Evolutionary conservation across 1,140 invertebrate genomes (phyloP).

Genomic region (Zaprionus africanus): DNA sequence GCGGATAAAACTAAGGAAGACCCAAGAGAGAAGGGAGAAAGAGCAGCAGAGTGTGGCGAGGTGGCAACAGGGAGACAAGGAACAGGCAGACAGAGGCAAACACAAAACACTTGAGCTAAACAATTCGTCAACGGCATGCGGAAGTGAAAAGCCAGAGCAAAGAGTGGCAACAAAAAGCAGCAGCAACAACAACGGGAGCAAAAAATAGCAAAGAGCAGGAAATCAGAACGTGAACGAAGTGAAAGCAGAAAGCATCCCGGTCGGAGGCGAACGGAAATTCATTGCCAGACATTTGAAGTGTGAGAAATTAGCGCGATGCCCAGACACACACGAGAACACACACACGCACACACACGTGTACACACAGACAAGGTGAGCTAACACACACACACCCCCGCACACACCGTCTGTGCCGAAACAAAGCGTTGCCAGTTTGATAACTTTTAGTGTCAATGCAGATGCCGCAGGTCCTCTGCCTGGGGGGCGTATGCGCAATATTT

Average conservation of each 20-base stretch:
- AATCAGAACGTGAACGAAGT: slow-evolving; percentile 55
- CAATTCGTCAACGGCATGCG: slow-evolving; percentile 48
- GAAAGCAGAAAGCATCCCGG: slow-evolving; percentile 42
- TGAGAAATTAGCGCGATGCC: slow-evolving; percentile 71
- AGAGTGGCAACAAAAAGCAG: slow-evolving; percentile 27
- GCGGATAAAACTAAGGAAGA: slow-evolving; percentile 17
- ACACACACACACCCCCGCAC: slow-evolving; percentile 7
- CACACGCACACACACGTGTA: slow-evolving; percentile 16
- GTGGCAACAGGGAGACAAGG: not conserved
- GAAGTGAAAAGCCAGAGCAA: slow-evolving; percentile 59
- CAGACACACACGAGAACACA: slow-evolving; percentile 30
- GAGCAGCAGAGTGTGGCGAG: not conserved
- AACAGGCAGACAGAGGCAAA: slow-evolving; percentile 19
- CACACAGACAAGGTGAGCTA: too few relatives aligned
- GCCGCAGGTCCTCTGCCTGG: slow-evolving; percentile 2
- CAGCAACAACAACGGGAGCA: slow-evolving; percentile 19
- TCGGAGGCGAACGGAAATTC: slow-evolving; percentile 62
- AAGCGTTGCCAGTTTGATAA: slow-evolving; percentile 43
- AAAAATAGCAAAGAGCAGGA: slow-evolving; percentile 42
- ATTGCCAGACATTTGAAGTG: slow-evolving; percentile 75
- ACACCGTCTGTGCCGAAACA: slow-evolving; percentile 29
- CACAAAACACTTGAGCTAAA: slow-evolving; percentile 47
- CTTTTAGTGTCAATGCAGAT: slow-evolving; percentile 41
- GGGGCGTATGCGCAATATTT: slow-evolving; percentile 55
- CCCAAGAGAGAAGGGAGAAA: not conserved